Base-by-base conservation (phyloP, 2,797 vertebrate genomes). In the Chelidonichthys spinosus region DNA sequence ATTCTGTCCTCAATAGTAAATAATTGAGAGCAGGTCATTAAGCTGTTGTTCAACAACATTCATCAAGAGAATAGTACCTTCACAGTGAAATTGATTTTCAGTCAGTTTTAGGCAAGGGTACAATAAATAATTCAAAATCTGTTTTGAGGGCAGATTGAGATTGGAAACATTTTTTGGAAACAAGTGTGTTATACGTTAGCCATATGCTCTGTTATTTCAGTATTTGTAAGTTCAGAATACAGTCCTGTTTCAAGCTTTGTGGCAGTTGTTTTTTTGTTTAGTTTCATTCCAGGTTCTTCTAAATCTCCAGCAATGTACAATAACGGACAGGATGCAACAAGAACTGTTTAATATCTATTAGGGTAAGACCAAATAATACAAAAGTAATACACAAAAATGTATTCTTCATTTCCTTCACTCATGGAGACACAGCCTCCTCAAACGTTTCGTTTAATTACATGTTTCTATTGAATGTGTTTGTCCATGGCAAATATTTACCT, bases 351-450 rank as follows among this genome's bases (percentile, higher is more conserved):
- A 92, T 95, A 92, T 92, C 81, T 88, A 93, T 91, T 58, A 90
- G 90, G 88, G 79, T 90, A 87, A 92, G 87, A 93, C 85, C 85
- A 93, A 94, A 94, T 92, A 87, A 94, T 94, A 94, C 85, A 94
- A 94, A 94, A 94, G 88, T 92, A 94, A 93, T 91, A 90, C 84
- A 94, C 87, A 93, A 91, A 93, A 93, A 88, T 82, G 81, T 89
- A 83, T 89, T 91, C 65, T 69, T 90, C 74, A 68, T 85, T 82
- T 43, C 86, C 78, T 55, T 85, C 82, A 81, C 76, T 84, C 69
- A 40, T 74, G 78, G 89, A 91, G 90, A 88, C 83, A 82, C 78
- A 58, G 82, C 73, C 86, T 84, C 85, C 86, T 86, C 74, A 68
- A 76, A 85, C 50, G 3, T 40, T 63, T 68, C 53, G 83, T 76